phyloP scores from a whole-genome alignment of 92 coral and sea anemone genomes.

The Muricea muricata region DNA sequence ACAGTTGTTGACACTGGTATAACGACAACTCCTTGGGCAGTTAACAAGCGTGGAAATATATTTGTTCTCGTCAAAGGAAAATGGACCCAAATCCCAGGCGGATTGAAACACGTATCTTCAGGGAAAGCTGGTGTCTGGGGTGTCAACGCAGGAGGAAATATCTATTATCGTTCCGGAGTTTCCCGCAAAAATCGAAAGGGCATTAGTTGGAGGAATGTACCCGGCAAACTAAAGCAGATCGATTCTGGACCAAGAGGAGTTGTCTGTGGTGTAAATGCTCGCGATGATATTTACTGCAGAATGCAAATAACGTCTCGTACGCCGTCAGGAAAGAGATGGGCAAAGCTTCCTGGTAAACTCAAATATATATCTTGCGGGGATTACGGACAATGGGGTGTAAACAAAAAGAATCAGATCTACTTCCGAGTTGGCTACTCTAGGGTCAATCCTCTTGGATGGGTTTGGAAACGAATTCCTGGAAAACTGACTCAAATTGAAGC shows the following conservation, averaged over 20 bases:
- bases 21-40: background rate
- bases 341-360: conserved; percentile 42
- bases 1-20: background rate
- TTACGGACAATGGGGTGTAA: conserved; percentile 55
- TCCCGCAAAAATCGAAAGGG: background rate
- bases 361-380: conserved; percentile 45
- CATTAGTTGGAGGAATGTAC: conserved; percentile 33
- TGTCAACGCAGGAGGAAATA: background rate
- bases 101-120: background rate
- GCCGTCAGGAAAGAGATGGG: conserved; percentile 34
- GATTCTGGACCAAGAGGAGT: conserved; percentile 52
- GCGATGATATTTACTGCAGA: conserved; percentile 37
- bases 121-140: conserved; percentile 18
- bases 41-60: background rate
- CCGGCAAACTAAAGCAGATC: conserved; percentile 53
- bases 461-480: conserved; percentile 58
- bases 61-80: background rate
- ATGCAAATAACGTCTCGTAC: conserved; percentile 17
- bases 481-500: conserved; percentile 56
- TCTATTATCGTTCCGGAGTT: conserved; percentile 34
- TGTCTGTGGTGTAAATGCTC: conserved; percentile 26
- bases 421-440: conserved; percentile 22
- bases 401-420: conserved; percentile 23
- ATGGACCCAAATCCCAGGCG: background rate
- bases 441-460: background rate